Evolutionary conservation across 2,113 vertebrate species (phyloP).

Genomic region (Lasiurus borealis): DNA sequence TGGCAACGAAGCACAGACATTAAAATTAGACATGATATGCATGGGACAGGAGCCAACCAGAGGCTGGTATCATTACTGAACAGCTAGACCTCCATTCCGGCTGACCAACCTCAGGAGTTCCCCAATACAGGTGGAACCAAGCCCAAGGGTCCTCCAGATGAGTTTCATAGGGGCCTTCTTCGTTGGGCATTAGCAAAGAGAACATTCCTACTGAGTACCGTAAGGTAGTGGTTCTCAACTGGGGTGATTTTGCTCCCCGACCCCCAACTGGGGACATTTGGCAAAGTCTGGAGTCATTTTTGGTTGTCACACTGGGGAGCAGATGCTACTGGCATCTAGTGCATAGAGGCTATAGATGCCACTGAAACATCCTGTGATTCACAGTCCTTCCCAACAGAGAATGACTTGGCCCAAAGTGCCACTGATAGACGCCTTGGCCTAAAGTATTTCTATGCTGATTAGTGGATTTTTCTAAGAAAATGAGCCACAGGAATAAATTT

Average conservation of each 20-base stretch:
- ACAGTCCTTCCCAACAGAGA: background rate
- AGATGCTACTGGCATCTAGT: background rate
- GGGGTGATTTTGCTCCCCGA: background rate
- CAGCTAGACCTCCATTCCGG: constrained; percentile 82
- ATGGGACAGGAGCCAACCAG: constrained; percentile 74
- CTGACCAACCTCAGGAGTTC: constrained; percentile 80
- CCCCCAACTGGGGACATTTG: background rate
- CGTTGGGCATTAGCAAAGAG: background rate
- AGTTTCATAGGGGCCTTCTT: constrained; percentile 57
- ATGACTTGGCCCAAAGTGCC: background rate
- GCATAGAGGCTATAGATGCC: background rate
- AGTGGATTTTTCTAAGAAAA: background rate
- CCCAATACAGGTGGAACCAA: constrained; percentile 74
- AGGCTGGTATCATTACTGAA: constrained; percentile 78
- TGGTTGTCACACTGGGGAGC: background rate
- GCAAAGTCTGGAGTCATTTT: background rate
- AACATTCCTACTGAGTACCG: background rate
- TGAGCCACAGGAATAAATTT: background rate
- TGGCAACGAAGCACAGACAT: constrained; percentile 69
- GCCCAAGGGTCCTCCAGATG: too few species aligned
- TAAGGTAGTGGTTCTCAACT: background rate
- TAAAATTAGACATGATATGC: constrained; percentile 80
- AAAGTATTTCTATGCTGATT: background rate
- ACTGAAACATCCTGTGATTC: background rate
- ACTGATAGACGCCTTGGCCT: background rate